A percentile compares a stretch with the other conserved stretches of the same genome.
Evolutionary conservation across 2,888 invertebrate genomes (phyloP).

Genomic region (Fabriciana adippe): DNA sequence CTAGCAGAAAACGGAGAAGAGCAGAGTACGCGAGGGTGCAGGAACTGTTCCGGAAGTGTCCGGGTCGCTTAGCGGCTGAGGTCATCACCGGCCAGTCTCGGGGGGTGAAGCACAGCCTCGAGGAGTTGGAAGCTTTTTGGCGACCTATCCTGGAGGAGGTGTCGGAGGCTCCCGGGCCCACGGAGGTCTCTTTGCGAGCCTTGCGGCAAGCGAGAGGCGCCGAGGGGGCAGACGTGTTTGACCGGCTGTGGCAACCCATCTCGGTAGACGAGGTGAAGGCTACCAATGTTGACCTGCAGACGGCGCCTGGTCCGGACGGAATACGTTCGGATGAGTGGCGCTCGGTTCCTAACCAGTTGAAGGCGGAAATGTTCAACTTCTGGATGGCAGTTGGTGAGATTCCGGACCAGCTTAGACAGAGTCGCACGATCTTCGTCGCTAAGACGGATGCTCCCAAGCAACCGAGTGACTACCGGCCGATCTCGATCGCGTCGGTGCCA

Average conservation of each 20-base stretch:
- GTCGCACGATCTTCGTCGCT: constrained; percentile 43
- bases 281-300: constrained; percentile 21
- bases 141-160: constrained; percentile 30
- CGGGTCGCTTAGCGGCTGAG: constrained; percentile 36
- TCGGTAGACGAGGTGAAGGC: constrained; percentile 37
- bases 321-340: constrained; percentile 39
- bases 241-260: constrained; percentile 34
- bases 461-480: constrained; percentile 47
- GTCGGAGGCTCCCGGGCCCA: constrained; percentile 21
- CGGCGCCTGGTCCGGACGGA: constrained; percentile 45
- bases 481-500: constrained; percentile 45
- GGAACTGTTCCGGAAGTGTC: constrained; percentile 36
- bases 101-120: constrained; percentile 30
- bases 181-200: constrained; percentile 2
- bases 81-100: constrained; percentile 36
- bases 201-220: constrained; percentile 10
- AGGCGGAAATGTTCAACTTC: constrained; percentile 35
- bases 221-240: constrained; percentile 16
- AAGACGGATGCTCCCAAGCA: constrained; percentile 40
- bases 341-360: constrained; percentile 28
- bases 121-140: constrained; percentile 40
- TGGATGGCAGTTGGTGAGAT: constrained; percentile 34
- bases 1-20: constrained; percentile 20
- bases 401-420: constrained; percentile 34
- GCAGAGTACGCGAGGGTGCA: constrained; percentile 40